Base-by-base conservation (phyloP, 2,113 vertebrate genomes). In the Lepus timidus region DNA sequence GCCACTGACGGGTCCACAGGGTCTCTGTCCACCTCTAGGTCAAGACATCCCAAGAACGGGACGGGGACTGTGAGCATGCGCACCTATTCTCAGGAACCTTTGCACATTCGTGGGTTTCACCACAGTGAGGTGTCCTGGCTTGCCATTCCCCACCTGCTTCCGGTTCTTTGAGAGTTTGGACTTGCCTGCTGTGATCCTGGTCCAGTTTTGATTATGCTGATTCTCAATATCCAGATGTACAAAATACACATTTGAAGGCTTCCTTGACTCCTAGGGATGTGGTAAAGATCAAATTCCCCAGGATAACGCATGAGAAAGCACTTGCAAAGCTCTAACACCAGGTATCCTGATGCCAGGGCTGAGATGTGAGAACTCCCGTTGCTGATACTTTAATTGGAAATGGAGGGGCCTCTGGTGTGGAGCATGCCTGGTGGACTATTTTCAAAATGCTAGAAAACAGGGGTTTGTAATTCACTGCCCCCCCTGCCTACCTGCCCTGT, bases 61-160 rank as follows among this genome's bases (percentile, higher is more conserved):
- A 73, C 39, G 23, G 29, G 10, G 12, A 13, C 20, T 29, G 8
- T n/a, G 64, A 29, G 20, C 4, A 1, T 4, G 62, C 44, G 7
- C 51, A 23, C 13, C 13, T n/a, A 31, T 49, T 71, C 75, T 85
- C 55, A 58, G 55, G 55, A 58, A 61, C 8, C 23, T 73, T 52
- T 20, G 70, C 49, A 31, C 0, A 3, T 0, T 6, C 0, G 0
- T 10, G 16, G 19, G 58, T 73, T 61, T 85, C 27, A 9, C 19
- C 20, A 1, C 10, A 16, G 49, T 8, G 16, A 70, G 51, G 23
- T 31, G 29, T 70, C 52, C 49, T 73, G 81, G 12, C 76, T 75
- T 49, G 39, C 31, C 49, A 7, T 29, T 16, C 44, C 44, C 44
- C 3, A 20, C 13, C 68, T 20, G 39, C 55, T 74, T 19, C 52